Evolutionary conservation across 2,888 invertebrate species (phyloP).

Genomic region (Leptopilina drosophilae): DNA sequence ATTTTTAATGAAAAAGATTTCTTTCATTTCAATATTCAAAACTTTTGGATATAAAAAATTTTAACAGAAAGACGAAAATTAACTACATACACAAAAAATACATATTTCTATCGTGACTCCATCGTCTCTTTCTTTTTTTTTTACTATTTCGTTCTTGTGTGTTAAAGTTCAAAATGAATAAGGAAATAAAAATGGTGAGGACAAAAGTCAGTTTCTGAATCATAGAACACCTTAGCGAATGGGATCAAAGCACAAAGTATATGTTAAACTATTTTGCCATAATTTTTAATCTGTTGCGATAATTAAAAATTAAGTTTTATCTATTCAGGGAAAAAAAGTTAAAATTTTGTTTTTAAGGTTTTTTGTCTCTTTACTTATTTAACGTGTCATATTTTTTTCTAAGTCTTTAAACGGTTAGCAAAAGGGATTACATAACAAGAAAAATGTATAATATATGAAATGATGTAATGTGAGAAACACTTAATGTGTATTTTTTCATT

Average conservation of each 20-base stretch:
- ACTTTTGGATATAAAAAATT: no score
- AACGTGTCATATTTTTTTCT: background rate
- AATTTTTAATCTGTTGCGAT: background rate
- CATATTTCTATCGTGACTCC: background rate
- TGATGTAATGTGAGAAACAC: conserved; percentile 11
- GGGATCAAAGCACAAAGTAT: background rate
- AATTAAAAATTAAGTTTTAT: no score
- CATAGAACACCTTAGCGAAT: conserved; percentile 1
- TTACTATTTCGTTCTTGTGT: background rate
- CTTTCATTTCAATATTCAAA: no score
- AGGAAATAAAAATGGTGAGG: background rate
- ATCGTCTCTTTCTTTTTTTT: background rate
- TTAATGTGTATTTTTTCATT: background rate
- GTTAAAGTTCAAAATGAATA: conserved; percentile 6
- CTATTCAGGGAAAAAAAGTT: no score
- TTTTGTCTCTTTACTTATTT: background rate
- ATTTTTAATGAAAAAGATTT: no score
- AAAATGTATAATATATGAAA: background rate
- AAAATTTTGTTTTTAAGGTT: background rate
- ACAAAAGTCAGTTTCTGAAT: conserved; percentile 18
- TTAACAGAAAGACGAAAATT: no score
- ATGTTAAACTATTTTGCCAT: background rate
- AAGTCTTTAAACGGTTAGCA: background rate
- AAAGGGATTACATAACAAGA: conserved; percentile 8
- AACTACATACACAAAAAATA: no score